Evolutionary conservation across 2,797 vertebrate genomes (phyloP), one percentile per base, ranked within the genome.

Genomic region (Lagodon rhomboides): DNA sequence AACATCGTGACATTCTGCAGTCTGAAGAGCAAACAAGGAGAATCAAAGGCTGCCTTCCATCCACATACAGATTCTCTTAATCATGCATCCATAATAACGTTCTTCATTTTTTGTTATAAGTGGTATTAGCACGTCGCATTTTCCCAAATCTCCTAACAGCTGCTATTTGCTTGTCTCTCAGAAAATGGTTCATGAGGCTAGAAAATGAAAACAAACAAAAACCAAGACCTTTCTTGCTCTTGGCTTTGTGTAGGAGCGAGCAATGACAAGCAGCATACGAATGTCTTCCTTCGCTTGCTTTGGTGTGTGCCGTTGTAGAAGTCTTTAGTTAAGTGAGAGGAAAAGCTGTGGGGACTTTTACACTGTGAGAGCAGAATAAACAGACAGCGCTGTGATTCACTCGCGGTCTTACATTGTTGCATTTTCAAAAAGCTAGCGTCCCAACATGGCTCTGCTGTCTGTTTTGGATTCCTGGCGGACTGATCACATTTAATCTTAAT

Each of bases 401-500:
- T 81, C 10, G 34, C 10, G 25, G 44, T 72, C 41, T 73, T 73
- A 83, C 77, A 68, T 51, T 65, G 77, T 68, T 34, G 34, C 41
- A 8, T 81, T 86, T 85, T 63, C 68, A 85, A 86, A 86, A 75
- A 74, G 77, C 75, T 58, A 75, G 87, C 82, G 67, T 79, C 86
- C 72, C 83, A 55, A 89, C 80, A 81, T 62, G 74, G 58, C 74
- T 84, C 66, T 15, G 76, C 79, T 88, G 90, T 87, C 83, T 87
- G 80, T 73, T 81, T 85, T 81, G 67, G 68, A 90, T 84, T 88
- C 85, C 90, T 83, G 27, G 65, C 0, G 78, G 87, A 89, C 82
- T 56, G 78, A 87, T 91, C 74, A 54, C 79, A 87, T 89, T 67
- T 78, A 84, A 85, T 79, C 75, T 89, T 90, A 80, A 89, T 84